These are phyloP conservation scores for Clinocottus analis DNA, from an alignment of 2,113 vertebrate genomes.

Conservation along the genomic window DNA sequence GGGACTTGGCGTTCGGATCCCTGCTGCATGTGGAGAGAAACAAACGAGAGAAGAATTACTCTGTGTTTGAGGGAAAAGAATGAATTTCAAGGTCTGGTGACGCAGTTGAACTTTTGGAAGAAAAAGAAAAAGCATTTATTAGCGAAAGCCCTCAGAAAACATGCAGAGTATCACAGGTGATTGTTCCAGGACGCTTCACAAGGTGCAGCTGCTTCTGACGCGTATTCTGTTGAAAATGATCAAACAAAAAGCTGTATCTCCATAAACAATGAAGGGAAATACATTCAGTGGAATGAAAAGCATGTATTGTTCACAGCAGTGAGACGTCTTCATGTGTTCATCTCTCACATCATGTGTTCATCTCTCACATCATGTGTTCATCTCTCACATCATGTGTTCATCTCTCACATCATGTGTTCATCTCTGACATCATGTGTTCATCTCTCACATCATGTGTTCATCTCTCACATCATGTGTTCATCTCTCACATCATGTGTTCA, in stretches of 20 bases:
- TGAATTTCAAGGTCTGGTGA: constrained; percentile 62
- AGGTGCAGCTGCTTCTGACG: constrained; percentile 54
- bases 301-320: constrained; percentile 10
- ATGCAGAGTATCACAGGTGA: constrained; percentile 46
- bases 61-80: constrained; percentile 50
- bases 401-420: constrained; percentile 72
- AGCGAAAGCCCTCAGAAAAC: constrained; percentile 51
- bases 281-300: constrained; percentile 7
- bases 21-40: constrained; percentile 44
- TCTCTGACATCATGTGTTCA: too few species aligned
- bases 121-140: constrained; percentile 45
- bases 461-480: constrained; percentile 71
- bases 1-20: constrained; percentile 55
- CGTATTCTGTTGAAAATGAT: background rate
- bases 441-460: constrained; percentile 71
- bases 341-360: constrained; percentile 71
- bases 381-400: constrained; percentile 71
- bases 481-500: constrained; percentile 71
- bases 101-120: constrained; percentile 40
- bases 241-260: constrained; percentile 7
- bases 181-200: constrained; percentile 47
- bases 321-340: constrained; percentile 67
- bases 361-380: constrained; percentile 71
- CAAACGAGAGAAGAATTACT: constrained; percentile 57
- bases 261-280: background rate